Percentiles rank a stretch among this genome's conserved stretches.
These are phyloP conservation scores for Hymenopus coronatus DNA, from an alignment of 2,888 invertebrate genomes.

Conservation along the genomic window DNA sequence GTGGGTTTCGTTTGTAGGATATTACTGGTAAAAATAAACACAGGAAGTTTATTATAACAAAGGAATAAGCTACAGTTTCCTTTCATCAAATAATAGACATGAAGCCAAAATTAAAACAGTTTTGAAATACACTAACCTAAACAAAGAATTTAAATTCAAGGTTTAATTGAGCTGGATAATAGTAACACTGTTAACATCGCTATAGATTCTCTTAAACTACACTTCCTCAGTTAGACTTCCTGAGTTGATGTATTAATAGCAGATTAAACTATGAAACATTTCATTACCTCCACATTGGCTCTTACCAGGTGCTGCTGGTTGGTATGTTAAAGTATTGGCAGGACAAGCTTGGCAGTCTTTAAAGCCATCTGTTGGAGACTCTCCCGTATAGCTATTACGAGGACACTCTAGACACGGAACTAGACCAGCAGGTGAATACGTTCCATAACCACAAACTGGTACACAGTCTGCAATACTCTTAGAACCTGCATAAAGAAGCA, in stretches of 20 bases:
- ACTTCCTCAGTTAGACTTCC: no score
- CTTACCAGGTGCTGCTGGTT: conserved; percentile 82
- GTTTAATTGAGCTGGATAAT: no score
- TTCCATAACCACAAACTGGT: conserved; percentile 94
- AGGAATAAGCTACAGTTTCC: no score
- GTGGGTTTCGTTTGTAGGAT: no score
- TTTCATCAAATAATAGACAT: no score
- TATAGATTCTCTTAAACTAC: no score
- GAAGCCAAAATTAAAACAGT: no score
- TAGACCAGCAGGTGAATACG: conserved; percentile 90
- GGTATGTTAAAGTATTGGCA: conserved; percentile 83
- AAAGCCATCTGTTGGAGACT: conserved; percentile 86
- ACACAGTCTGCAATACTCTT: conserved; percentile 83
- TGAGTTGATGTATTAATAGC: neutral
- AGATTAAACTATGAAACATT: neutral
- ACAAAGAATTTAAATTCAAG: no score
- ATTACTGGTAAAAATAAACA: no score
- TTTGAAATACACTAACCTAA: no score
- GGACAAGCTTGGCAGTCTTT: conserved; percentile 94
- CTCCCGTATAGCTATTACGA: conserved; percentile 82
- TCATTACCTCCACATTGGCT: conserved; percentile 65
- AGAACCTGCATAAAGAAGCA: conserved; percentile 51
- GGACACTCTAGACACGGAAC: conserved; percentile 94
- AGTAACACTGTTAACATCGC: no score
- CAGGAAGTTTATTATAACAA: no score